Evolutionary conservation across 2,797 vertebrate genomes (phyloP), one percentile per base, ranked within the genome.

Genomic region (Molothrus aeneus): DNA sequence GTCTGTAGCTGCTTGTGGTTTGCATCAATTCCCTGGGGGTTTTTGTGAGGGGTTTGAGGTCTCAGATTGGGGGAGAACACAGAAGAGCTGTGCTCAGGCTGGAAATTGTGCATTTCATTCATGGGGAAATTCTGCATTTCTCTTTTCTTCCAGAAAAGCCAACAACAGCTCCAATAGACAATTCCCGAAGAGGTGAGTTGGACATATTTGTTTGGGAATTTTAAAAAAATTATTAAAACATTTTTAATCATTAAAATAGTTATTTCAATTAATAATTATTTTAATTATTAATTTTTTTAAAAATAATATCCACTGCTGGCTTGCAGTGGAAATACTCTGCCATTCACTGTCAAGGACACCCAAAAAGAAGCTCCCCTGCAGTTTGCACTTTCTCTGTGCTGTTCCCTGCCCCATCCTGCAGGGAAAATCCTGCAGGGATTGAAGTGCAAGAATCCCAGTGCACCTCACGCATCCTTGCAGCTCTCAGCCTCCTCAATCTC

Each of bases 121-220:
- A 42, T 1, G 20, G 71, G 38, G 45, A 75, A 85, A 74, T n/a
- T 36, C 19, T 40, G 22, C 22, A 7, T 48, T 70, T 89, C 60
- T 85, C 92, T 54, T 85, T 79, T 43, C 54, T 95, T 96, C 59
- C 80, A 98, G 97, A 97, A 66, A 97, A 96, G 40, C 92, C 96
- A 88, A 97, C 90, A 1, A 65, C 29, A 78, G 74, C 92, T 86
- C 94, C 97, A 22, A 13, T 2, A 43, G 94, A 81, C 51, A 91
- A 91, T 21, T 86, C 95, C 24, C 73, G 14, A 43, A 53, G 47
- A 94, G 97, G 98, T 98, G 87, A 98, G 95, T 60, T 32, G 14
- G 19, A 54, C 3, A 6, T 48, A 8, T 3, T n/a, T 61, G 1
- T 22, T 36, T 48, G 36, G 25, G 18, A 51, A 51, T 51, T 50